Conservation (phyloP, 2,113 vertebrate species). For the Mobula birostris region DNA sequence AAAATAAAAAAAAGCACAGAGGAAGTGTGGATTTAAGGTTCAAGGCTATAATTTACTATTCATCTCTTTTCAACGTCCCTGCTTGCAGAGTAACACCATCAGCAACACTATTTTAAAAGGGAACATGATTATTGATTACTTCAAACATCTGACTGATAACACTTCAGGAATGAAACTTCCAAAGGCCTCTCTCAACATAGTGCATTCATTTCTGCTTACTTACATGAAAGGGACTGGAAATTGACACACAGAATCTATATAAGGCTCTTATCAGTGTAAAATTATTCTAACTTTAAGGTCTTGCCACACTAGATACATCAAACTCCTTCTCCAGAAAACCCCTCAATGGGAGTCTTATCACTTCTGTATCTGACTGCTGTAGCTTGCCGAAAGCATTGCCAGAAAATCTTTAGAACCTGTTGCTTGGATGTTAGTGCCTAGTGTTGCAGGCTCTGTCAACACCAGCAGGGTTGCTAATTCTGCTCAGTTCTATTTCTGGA, state of each 20-base stretch:
- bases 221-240: neutral
- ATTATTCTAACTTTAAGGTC: neutral
- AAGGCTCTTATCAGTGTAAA: neutral
- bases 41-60: neutral
- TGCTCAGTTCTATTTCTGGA: too few species aligned
- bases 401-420: neutral
- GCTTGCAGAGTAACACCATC: neutral
- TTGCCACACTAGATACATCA: neutral
- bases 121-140: neutral
- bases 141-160: neutral
- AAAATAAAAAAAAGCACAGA: neutral
- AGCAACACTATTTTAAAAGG: neutral
- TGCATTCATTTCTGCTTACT: neutral
- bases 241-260: neutral
- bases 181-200: too few species aligned
- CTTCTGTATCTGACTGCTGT: too few species aligned
- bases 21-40: neutral
- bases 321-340: neutral
- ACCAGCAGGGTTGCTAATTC: too few species aligned
- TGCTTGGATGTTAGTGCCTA: too few species aligned
- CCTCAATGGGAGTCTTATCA: too few species aligned
- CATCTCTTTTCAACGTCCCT: neutral
- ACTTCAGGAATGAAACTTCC: neutral
- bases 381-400: neutral
- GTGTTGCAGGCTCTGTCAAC: too few species aligned